Percentiles rank a stretch among this genome's conserved stretches.
These are phyloP conservation scores for Orthonychiurus folsomi DNA, from an alignment of 2,888 invertebrate species.

Conservation along the genomic window DNA sequence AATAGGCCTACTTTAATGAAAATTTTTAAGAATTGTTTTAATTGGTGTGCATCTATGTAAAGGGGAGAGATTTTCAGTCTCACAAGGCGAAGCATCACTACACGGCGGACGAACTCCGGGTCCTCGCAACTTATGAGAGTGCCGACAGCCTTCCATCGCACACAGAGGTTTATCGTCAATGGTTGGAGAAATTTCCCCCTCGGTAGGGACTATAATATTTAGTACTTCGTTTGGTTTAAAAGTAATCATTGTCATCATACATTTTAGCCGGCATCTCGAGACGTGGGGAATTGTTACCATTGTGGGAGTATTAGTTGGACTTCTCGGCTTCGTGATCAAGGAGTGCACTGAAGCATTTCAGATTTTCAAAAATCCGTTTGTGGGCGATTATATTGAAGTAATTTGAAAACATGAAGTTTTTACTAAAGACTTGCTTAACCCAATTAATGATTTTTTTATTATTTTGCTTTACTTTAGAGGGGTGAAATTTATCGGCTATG, in stretches of 20 bases:
- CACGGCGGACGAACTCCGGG: slow-evolving; percentile 43
- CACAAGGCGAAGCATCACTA: slow-evolving; percentile 44
- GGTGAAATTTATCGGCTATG: slow-evolving; percentile 23
- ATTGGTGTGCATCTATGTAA: not conserved
- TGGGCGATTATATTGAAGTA: slow-evolving; percentile 27
- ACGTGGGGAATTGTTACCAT: slow-evolving; percentile 44
- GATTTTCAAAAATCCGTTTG: slow-evolving; percentile 33
- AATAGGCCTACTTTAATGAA: not conserved
- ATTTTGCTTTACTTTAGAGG: slow-evolving; percentile 22
- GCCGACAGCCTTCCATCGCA: slow-evolving; percentile 45
- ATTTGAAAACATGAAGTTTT: slow-evolving; percentile 2
- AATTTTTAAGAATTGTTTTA: slow-evolving; percentile 4
- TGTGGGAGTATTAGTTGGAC: slow-evolving; percentile 44
- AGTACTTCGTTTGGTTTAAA: not conserved
- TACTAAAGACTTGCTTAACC: not conserved
- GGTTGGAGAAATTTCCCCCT: slow-evolving; percentile 42
- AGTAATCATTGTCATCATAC: not conserved
- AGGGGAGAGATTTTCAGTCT: slow-evolving; percentile 45
- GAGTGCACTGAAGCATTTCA: slow-evolving; percentile 35
- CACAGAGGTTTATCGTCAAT: slow-evolving; percentile 44
- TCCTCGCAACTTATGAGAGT: slow-evolving; percentile 44
- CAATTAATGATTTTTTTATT: slow-evolving; percentile 2
- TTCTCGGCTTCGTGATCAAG: slow-evolving; percentile 44
- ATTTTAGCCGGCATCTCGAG: slow-evolving; percentile 40
- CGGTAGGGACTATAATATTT: slow-evolving; percentile 25